Conservation (phyloP, 1,140 invertebrate genomes). For the Lerema accius region DNA sequence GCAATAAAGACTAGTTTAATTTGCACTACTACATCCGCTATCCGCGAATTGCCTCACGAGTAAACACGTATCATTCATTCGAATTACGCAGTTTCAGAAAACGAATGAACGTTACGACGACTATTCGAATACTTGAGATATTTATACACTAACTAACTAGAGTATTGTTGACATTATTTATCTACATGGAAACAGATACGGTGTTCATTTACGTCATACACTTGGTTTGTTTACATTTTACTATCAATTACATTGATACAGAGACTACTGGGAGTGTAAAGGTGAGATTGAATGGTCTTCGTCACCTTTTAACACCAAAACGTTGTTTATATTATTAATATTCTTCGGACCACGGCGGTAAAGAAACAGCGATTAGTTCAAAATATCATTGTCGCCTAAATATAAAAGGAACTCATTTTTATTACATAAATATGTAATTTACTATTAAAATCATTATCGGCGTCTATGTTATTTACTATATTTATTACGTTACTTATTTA, state of each 20-base stretch:
- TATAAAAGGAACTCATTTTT: no score
- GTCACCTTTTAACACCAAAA: not conserved
- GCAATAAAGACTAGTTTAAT: not conserved
- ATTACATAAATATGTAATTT: no score
- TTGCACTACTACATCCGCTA: not conserved
- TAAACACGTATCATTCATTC: constrained; percentile 18
- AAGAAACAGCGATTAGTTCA: no score
- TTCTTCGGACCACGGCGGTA: no score
- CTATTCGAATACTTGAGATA: constrained; percentile 39
- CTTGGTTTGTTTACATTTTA: constrained; percentile 36
- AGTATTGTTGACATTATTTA: constrained; percentile 43
- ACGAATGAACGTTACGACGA: constrained; percentile 34
- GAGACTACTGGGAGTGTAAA: constrained; percentile 25
- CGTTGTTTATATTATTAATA: not conserved
- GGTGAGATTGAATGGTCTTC: constrained; percentile 20
- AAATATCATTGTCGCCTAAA: no score
- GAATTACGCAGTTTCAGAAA: constrained; percentile 27
- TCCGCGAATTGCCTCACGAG: not conserved
- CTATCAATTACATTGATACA: constrained; percentile 39
- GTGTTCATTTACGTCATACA: constrained; percentile 57
- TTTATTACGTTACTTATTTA: no score
- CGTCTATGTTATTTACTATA: no score
- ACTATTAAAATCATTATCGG: no score
- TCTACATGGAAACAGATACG: constrained; percentile 41
- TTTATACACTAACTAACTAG: constrained; percentile 9